Conservation (phyloP, 2,888 invertebrate species). For the Scrobipalpa costella region DNA sequence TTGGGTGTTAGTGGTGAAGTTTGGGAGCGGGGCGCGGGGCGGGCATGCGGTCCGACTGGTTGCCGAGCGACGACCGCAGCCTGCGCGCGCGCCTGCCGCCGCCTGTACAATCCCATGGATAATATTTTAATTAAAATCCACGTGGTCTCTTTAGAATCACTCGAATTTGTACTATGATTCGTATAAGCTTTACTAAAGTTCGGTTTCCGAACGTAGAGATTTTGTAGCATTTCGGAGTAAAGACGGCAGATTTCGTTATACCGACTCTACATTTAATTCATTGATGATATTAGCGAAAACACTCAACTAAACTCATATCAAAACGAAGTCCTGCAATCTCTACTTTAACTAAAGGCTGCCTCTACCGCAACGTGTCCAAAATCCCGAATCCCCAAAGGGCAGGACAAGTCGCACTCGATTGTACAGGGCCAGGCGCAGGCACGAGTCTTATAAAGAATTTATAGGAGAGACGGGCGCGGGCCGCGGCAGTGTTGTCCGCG, state of each 20-base stretch:
- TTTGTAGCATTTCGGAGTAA: background rate
- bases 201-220: background rate
- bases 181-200: background rate
- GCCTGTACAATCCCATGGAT: constrained; percentile 57
- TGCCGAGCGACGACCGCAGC: constrained; percentile 79
- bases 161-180: background rate
- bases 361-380: constrained; percentile 11
- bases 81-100: constrained; percentile 68
- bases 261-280: constrained; percentile 1
- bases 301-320: background rate
- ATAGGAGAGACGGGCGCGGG: constrained; percentile 68
- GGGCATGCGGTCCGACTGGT: constrained; percentile 76
- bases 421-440: constrained; percentile 72
- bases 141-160: constrained; percentile 42
- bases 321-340: background rate
- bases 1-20: constrained; percentile 47
- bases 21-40: constrained; percentile 58
- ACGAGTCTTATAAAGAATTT: constrained; percentile 77
- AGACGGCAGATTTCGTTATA: background rate
- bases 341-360: background rate
- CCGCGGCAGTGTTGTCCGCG: constrained; percentile 38
- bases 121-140: constrained; percentile 59
- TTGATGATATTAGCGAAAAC: background rate
- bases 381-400: constrained; percentile 46
- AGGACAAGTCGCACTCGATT: constrained; percentile 49